These are phyloP conservation scores for Carettochelys insculpta DNA, from an alignment of 2,113 vertebrate genomes.

Conservation along the genomic window DNA sequence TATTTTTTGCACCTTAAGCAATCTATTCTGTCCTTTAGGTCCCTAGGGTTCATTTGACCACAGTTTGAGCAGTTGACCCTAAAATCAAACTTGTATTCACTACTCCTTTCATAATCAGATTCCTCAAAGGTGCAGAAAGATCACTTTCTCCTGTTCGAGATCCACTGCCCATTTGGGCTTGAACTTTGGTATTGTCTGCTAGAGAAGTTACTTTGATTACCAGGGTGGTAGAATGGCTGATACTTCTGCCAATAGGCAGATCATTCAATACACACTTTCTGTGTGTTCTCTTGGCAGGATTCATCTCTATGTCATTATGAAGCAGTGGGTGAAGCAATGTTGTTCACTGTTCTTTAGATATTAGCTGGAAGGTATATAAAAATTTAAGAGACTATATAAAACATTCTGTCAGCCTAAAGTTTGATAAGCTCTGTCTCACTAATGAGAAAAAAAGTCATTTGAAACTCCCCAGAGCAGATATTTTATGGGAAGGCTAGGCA, in stretches of 20 bases:
- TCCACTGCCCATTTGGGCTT: not conserved
- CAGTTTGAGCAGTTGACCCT: not conserved
- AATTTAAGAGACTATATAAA: not conserved
- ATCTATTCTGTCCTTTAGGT: not conserved
- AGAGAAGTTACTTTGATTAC: too few species aligned
- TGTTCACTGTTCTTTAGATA: not conserved
- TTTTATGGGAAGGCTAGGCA: not conserved
- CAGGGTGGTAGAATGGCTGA: too few species aligned
- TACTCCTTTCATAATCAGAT: not conserved
- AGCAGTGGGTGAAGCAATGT: not conserved
- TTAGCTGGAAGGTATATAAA: not conserved
- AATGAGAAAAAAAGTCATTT: not conserved
- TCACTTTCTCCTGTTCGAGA: not conserved
- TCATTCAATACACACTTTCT: too few species aligned
- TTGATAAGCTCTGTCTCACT: not conserved
- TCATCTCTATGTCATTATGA: too few species aligned
- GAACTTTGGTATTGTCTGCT: not conserved
- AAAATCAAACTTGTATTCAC: not conserved
- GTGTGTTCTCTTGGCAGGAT: too few species aligned
- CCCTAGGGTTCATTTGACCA: not conserved
- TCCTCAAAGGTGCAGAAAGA: not conserved
- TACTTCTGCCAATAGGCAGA: too few species aligned
- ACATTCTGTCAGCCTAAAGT: not conserved
- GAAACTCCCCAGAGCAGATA: not conserved
- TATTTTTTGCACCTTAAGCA: not conserved